Evolutionary conservation across 2,113 vertebrate genomes (phyloP), one percentile per base, ranked within the genome.

Genomic region (Mungos mungo): DNA sequence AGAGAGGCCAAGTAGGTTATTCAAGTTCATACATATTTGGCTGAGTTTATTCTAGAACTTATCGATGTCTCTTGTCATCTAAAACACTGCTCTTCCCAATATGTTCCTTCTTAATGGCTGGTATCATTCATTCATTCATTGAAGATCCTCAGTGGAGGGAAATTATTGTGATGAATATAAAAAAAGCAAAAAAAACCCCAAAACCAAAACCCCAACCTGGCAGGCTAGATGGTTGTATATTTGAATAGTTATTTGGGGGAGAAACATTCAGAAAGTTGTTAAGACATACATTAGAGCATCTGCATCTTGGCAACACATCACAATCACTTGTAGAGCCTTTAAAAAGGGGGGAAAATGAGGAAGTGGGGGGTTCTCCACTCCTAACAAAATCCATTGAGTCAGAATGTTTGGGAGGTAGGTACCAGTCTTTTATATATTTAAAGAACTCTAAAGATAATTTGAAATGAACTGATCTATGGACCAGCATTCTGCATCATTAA

Each of bases 101-200:
- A 88, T 93, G 69, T 0, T 71, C 6, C 3, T 4, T 54, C 60
- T 96, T 87, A 93, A 95, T 21, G 80, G 19, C 60, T 86, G n/a
- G 16, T 66, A 52, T 95, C 19, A 68, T 31, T 95, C 83, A 68
- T 31, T 95, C 83, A 83, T 3, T 54, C 83, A 83, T 3, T 54
- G 57, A 95, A 10, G 47, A 29, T 41, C 16, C 52, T 97, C 60
- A 74, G 1, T 69, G 50, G n/a, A 93, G 71, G 84, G n/a, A 94
- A 95, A 93, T 54, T 35, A 90, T 65, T 90, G n/a, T 38, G 27
- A 95, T 52, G 25, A 97, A 77, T 41, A 82, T 85, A 68, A 90
- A 81, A 96, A 88, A 31, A 93, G 35, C 21, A 82, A 74, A 83
- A 90, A 38, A 45, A 47, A 38, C 41, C 3, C 4, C 4, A 41